Percentiles rank a stretch among this genome's conserved stretches.
phyloP scores from a whole-genome alignment of 2,797 vertebrate species.

The Sebastolobus altivelis region DNA sequence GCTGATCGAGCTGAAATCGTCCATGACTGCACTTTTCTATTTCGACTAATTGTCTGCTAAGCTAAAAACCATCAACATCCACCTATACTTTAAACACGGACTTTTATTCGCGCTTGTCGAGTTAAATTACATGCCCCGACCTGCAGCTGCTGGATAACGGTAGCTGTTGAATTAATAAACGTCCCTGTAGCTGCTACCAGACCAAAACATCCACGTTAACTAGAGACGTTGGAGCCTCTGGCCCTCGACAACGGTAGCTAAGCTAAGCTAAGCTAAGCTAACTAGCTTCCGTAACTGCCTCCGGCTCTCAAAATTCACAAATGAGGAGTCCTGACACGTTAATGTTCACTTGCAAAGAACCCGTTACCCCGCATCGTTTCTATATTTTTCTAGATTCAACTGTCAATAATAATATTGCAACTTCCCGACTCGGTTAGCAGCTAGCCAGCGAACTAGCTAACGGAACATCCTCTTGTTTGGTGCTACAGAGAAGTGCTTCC shows the following conservation, averaged over 20 bases:
- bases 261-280: slow-evolving; percentile 66
- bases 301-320: not conserved
- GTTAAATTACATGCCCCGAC: slow-evolving; percentile 41
- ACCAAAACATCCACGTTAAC: slow-evolving; percentile 59
- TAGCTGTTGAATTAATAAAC: not conserved
- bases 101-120: not conserved
- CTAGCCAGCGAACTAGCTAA: slow-evolving; percentile 32
- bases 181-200: not conserved
- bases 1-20: slow-evolving; percentile 95
- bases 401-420: slow-evolving; percentile 18
- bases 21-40: slow-evolving; percentile 85
- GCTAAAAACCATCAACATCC: slow-evolving; percentile 54
- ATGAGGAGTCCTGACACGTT: not conserved
- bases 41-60: slow-evolving; percentile 35
- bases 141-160: not conserved
- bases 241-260: slow-evolving; percentile 46
- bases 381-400: not conserved
- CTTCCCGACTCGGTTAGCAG: slow-evolving; percentile 26
- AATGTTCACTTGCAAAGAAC: not conserved
- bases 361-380: slow-evolving; percentile 3
- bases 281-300: slow-evolving; percentile 17
- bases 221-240: slow-evolving; percentile 27
- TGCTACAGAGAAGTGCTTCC: slow-evolving; percentile 52
- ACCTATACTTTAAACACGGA: slow-evolving; percentile 3
- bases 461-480: slow-evolving; percentile 54